Evolutionary conservation across 2,888 invertebrate species (phyloP).

Genomic region (Platerodrilus igneus): DNA sequence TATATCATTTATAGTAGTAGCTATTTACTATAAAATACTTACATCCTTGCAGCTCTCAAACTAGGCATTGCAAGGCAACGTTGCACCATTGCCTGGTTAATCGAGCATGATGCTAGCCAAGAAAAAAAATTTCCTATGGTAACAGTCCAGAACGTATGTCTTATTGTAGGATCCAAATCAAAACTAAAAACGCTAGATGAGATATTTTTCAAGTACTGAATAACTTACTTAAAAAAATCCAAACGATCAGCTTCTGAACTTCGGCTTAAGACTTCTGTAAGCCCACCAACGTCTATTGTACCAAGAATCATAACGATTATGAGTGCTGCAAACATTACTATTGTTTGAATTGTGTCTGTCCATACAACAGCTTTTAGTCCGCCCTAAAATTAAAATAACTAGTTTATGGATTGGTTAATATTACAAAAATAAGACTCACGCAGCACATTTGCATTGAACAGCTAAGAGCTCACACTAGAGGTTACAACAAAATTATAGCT

Average conservation of each 20-base stretch:
- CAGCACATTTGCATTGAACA: too few relatives aligned
- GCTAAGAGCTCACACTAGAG: too few relatives aligned
- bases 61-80: slow-evolving; percentile 74
- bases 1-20: too few relatives aligned
- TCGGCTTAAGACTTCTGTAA: slow-evolving; percentile 57
- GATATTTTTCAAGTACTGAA: background rate
- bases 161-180: slow-evolving; percentile 67
- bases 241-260: slow-evolving; percentile 60
- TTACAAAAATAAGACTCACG: too few relatives aligned
- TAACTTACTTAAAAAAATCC: slow-evolving; percentile 66
- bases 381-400: too few relatives aligned
- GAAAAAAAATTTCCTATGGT: slow-evolving; percentile 73
- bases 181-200: slow-evolving; percentile 52
- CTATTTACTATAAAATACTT: too few relatives aligned
- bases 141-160: slow-evolving; percentile 79
- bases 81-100: slow-evolving; percentile 86
- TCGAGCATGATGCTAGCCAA: slow-evolving; percentile 76
- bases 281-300: slow-evolving; percentile 61
- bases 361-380: slow-evolving; percentile 76
- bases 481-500: too few relatives aligned
- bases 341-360: slow-evolving; percentile 73
- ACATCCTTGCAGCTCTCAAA: slow-evolving; percentile 66
- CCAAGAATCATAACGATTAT: slow-evolving; percentile 63
- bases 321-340: slow-evolving; percentile 69
- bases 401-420: too few relatives aligned